phyloP scores from a whole-genome alignment of 2,888 invertebrate genomes.

The Plusia festucae region DNA sequence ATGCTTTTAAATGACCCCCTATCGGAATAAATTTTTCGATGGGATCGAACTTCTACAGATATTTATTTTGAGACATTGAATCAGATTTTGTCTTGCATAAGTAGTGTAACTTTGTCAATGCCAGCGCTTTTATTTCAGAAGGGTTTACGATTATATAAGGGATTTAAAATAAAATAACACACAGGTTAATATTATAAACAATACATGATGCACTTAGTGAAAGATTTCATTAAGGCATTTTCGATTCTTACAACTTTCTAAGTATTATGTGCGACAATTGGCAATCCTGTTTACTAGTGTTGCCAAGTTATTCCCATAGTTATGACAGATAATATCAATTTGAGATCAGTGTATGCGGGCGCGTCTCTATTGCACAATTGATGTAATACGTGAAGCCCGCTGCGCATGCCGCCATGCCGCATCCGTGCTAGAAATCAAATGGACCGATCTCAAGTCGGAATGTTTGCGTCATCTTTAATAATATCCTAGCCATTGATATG shows the following conservation, averaged over 20 bases:
- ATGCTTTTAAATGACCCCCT: no score
- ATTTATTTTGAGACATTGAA: no score
- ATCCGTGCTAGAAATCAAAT: constrained; percentile 77
- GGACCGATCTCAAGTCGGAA: constrained; percentile 66
- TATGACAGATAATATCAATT: constrained; percentile 39
- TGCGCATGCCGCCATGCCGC: constrained; percentile 54
- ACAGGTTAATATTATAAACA: background rate
- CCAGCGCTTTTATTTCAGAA: no score
- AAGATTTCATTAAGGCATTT: background rate
- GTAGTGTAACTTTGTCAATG: no score
- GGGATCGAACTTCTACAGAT: no score
- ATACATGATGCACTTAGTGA: background rate
- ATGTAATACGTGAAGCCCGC: constrained; percentile 37
- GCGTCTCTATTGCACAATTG: constrained; percentile 56
- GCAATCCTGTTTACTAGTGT: constrained; percentile 8
- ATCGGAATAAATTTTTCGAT: no score
- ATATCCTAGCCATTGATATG: constrained; percentile 21
- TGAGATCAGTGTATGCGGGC: constrained; percentile 51
- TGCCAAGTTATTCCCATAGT: constrained; percentile 41
- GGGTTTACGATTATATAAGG: no score
- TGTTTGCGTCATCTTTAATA: constrained; percentile 62
- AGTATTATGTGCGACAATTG: constrained; percentile 11
- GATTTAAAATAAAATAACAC: no score
- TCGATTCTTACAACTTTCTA: background rate
- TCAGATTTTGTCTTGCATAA: no score